phyloP scores from a whole-genome alignment of 2,797 vertebrate genomes.

The Serranus cabrilla region DNA sequence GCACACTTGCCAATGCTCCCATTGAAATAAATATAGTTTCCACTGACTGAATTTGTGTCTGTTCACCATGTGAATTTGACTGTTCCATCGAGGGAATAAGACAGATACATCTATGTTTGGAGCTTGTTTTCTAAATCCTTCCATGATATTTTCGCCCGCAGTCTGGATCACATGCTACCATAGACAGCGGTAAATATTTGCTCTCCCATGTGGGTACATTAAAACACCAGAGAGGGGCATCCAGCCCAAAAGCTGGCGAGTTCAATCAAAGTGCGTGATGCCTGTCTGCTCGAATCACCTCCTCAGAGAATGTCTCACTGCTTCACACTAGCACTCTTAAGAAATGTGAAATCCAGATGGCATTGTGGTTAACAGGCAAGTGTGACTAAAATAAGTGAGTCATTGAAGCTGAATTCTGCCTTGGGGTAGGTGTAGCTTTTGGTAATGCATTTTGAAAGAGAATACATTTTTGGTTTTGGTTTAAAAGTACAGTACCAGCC shows the following conservation, averaged over 20 bases:
- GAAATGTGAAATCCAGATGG: conserved; percentile 47
- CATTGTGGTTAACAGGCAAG: conserved; percentile 35
- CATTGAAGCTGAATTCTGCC: conserved; percentile 38
- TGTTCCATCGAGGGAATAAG: background rate
- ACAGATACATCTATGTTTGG: conserved; percentile 1
- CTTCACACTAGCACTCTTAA: conserved; percentile 23
- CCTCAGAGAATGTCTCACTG: conserved; percentile 19
- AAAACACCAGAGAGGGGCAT: conserved; percentile 26
- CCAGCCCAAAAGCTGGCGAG: conserved; percentile 26
- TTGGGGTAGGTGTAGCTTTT: conserved; percentile 29
- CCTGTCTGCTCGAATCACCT: conserved; percentile 42
- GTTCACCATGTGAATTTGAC: background rate
- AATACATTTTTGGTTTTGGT: conserved; percentile 12
- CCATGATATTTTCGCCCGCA: conserved; percentile 5
- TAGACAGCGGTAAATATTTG: conserved; percentile 9
- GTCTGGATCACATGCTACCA: background rate
- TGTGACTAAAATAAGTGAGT: conserved; percentile 40
- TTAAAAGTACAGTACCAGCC: conserved; percentile 15
- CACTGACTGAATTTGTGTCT: background rate
- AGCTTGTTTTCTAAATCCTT: conserved; percentile 11
- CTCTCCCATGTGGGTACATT: conserved; percentile 19
- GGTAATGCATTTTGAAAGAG: conserved; percentile 1
- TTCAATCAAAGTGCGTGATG: conserved; percentile 42
- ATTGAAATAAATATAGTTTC: no score
- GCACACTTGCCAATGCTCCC: no score